Evolutionary conservation across 2,888 invertebrate genomes (phyloP).

Genomic region (Hydrotaea diabolus): DNA sequence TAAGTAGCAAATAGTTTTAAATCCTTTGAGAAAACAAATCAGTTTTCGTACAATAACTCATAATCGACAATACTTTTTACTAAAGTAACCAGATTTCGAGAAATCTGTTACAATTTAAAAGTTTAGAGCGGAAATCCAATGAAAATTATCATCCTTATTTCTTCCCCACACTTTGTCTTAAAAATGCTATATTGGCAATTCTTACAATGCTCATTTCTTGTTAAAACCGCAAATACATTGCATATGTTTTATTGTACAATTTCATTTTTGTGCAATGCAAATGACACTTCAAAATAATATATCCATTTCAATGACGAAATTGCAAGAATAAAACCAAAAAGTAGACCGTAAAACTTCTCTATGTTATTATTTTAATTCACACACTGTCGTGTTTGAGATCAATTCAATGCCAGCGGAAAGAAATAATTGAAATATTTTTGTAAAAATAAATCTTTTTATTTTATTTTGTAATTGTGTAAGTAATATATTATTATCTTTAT

Average conservation of each 20-base stretch:
- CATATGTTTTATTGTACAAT: conserved; percentile 3
- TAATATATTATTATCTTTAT: too few relatives aligned
- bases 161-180: neutral
- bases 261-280: neutral
- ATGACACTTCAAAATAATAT: conserved; percentile 23
- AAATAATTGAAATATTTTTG: neutral
- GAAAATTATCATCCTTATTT: too few relatives aligned
- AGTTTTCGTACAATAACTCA: too few relatives aligned
- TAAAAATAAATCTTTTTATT: too few relatives aligned
- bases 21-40: too few relatives aligned
- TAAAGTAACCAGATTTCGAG: too few relatives aligned
- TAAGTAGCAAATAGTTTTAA: too few relatives aligned
- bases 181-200: neutral
- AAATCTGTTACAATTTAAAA: too few relatives aligned
- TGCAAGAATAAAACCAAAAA: neutral
- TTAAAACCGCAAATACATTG: neutral
- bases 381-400: neutral
- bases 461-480: too few relatives aligned
- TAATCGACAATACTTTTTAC: too few relatives aligned
- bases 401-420: conserved; percentile 9
- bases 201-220: neutral
- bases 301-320: conserved; percentile 31
- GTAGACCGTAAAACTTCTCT: neutral
- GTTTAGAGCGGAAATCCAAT: too few relatives aligned
- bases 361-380: conserved; percentile 3